Base-by-base conservation (phyloP, 2,113 vertebrate species). In the Saimiri boliviensis region DNA sequence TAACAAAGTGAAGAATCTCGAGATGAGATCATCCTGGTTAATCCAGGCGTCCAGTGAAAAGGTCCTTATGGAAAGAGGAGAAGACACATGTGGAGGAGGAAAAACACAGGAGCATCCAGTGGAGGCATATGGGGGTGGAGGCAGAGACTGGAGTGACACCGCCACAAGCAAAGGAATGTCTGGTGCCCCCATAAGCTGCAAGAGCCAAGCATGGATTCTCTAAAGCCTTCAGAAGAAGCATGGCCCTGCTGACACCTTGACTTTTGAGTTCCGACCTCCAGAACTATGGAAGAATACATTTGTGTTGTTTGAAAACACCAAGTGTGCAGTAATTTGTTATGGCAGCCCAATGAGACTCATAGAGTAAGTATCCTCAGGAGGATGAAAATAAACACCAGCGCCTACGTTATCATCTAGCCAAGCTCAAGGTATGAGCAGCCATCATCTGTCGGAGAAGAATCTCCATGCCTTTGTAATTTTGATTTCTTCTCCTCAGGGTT, bases 401-500 rank as follows among this genome's bases (percentile, higher is more conserved):
- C n/a, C 54, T 68, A 37, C 37, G 70, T 30, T 42, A 54, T 6
- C 16, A 9, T 20, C 40, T 45, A 77, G 23, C 71, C 35, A 88
- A 87, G 89, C 68, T 96, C 90, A 91, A 95, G 32, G 6, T 4
- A 4, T 25, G 45, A 85, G 76, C 32, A 47, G 2, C 71, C 21
- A 42, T 94, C 76, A 93, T 88, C 79, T 77, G 47, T 95, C 89
- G 82, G 45, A 96, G 79, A 96, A 96, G 19, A 92, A 42, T 95
- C 85, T 76, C 86, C 93, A 92, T 6, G n/a, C 77, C 73, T 42
- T 30, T 71, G 95, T 93, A 95, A 96, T 93, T 97, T 95, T 97
- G 96, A 88, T 91, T 97, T 95, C 93, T 96, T 96, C 92, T 97
- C 82, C 96, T 94, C 66, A 66, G 91, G 97, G 74, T 49, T 96